Evolutionary conservation across 2,888 invertebrate genomes (phyloP), one percentile per base, ranked within the genome.

Genomic region (Lamellibrachia satsuma): DNA sequence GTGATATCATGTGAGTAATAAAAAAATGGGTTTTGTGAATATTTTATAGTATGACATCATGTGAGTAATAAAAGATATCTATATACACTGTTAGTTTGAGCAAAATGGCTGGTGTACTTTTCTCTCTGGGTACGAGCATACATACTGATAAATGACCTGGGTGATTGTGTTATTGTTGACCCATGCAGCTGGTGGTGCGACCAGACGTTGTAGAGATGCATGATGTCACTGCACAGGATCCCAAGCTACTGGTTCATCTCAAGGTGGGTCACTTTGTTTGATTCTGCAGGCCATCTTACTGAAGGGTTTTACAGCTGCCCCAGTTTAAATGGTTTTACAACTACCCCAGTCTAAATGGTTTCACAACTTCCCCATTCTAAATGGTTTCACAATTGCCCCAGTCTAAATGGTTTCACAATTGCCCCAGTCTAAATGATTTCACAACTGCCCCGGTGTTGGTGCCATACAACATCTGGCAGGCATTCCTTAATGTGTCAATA

Each of bases 191-290:
- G 51, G 99, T 99, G 0, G 97, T 97, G 52, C 97, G 99, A 75
- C 99, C 99, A 0, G 99, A 99, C 97, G 99, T 99, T 11, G 99
- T 99, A 2, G 99, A 99, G 97, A 99, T 99, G 99, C 99, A 99
- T 95, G 99, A 99, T 97, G 99, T 99, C 1, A 99, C 99, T 0
- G 99, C 99, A 0, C 97, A 98, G 52, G 99, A 99, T 97, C 99
- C 99, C 0, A 98, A 98, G 96, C 97, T 99, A 52, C 97, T 99
- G 9, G 98, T 99, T n/a, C 98, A 98, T 96, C 97, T 99, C 52
- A 99, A 99, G 97, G 98, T 95, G 93, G 92, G 92, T 22, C 22
- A 6, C 75, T 75, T 75, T 57, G 57, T 57, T 57, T 57, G 57
- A 0, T 57, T 7, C 2, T 57, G 15, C 39, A 39, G 39, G 39